phyloP scores from a whole-genome alignment of 2,113 vertebrate species.

The Nesoenas mayeri region DNA sequence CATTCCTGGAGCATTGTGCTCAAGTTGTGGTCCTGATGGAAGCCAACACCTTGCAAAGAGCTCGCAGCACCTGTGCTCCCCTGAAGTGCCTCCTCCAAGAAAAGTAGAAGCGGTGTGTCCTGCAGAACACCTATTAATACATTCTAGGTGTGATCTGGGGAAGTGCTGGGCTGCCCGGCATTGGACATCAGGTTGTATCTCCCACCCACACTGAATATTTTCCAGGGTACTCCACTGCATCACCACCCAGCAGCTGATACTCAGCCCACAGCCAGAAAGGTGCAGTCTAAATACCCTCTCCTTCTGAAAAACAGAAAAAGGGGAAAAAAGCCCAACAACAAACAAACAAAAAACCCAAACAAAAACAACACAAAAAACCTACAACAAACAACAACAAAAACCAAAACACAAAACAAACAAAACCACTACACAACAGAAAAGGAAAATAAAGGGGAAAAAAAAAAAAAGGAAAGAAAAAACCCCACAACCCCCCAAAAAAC shows the following conservation, averaged over 20 bases:
- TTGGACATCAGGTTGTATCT: not conserved
- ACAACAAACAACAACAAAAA: no score
- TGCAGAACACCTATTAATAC: not conserved
- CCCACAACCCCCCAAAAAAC: not conserved
- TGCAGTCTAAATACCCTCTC: not conserved
- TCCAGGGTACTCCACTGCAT: not conserved
- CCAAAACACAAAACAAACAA: no score
- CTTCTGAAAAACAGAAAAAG: not conserved
- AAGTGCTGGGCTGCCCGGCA: not conserved
- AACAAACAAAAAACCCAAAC: no score
- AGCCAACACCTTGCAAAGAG: not conserved
- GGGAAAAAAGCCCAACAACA: no score
- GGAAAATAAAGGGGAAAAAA: no score
- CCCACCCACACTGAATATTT: not conserved
- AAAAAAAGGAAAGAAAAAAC: no score
- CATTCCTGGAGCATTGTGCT: accelerated
- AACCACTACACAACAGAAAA: no score
- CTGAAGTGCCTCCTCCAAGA: not conserved
- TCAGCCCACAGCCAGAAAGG: not conserved
- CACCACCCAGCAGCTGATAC: not conserved
- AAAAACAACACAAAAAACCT: no score
- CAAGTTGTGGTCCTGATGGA: not conserved
- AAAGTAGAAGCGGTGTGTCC: accelerated
- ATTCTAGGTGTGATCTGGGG: not conserved
- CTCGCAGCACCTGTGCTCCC: not conserved